Percentiles rank a stretch among this genome's conserved stretches.
phyloP scores from a whole-genome alignment of 1,140 invertebrate genomes.

The Drosophila bocqueti region DNA sequence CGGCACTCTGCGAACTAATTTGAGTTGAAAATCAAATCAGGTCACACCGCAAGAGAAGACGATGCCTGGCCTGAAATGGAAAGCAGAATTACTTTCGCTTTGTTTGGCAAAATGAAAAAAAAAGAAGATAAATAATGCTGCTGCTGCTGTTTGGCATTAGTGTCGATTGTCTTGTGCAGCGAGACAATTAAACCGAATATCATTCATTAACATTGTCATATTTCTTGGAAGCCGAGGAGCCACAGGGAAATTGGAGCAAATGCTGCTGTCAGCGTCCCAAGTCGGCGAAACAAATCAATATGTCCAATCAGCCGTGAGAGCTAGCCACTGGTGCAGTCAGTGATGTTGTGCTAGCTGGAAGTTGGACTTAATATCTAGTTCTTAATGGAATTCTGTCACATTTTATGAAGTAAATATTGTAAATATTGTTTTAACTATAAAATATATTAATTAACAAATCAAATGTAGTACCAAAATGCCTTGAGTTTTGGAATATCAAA shows the following conservation, averaged over 20 bases:
- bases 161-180: slow-evolving; percentile 41
- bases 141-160: slow-evolving; percentile 37
- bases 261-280: slow-evolving; percentile 54
- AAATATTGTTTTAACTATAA: no score
- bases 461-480: no score
- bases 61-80: slow-evolving; percentile 65
- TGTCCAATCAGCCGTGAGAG: slow-evolving; percentile 67
- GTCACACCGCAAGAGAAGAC: slow-evolving; percentile 53
- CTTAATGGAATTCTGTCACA: no score
- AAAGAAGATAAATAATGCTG: slow-evolving; percentile 14
- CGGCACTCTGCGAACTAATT: slow-evolving; percentile 56
- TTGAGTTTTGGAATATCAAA: background rate
- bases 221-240: slow-evolving; percentile 66
- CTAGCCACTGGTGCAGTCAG: slow-evolving; percentile 22
- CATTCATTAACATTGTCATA: slow-evolving; percentile 66
- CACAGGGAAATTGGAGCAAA: slow-evolving; percentile 71
- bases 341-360: background rate
- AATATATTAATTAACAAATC: background rate
- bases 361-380: background rate
- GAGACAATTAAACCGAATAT: slow-evolving; percentile 63
- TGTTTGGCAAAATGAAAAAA: slow-evolving; percentile 31
- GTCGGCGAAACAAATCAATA: slow-evolving; percentile 74
- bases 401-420: background rate
- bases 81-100: slow-evolving; percentile 77
- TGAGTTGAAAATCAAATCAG: slow-evolving; percentile 63